These are phyloP conservation scores for Zoanthus sociatus DNA, from an alignment of 92 coral and sea anemone species.

Conservation along the genomic window DNA sequence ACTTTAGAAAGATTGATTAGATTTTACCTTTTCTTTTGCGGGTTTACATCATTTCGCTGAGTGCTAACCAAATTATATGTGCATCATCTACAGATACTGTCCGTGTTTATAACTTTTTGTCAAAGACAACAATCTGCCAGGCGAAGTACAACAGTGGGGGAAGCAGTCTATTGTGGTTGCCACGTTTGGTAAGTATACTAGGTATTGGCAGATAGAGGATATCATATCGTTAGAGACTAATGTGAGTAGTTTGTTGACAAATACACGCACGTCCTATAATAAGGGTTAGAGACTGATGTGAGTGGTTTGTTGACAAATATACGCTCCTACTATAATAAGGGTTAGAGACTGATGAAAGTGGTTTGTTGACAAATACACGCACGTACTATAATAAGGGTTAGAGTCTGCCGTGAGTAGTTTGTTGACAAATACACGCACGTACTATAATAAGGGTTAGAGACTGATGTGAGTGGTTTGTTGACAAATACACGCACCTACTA, in stretches of 20 bases:
- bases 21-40: background rate
- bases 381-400: background rate
- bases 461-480: too few relatives aligned
- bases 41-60: background rate
- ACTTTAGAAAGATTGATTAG: background rate
- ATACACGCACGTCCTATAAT: too few relatives aligned
- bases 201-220: background rate
- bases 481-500: too few relatives aligned
- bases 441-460: background rate
- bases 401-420: too few relatives aligned
- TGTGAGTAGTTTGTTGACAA: too few relatives aligned
- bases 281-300: too few relatives aligned
- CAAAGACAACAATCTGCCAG: constrained; percentile 86
- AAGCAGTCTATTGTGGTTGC: constrained; percentile 92
- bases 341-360: background rate
- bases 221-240: background rate
- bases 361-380: too few relatives aligned
- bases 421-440: too few relatives aligned
- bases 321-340: too few relatives aligned
- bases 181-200: constrained; percentile 75
- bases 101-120: constrained; percentile 90
- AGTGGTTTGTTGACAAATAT: too few relatives aligned
- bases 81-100: constrained; percentile 78
- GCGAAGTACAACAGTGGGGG: constrained; percentile 90
- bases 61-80: background rate